A percentile compares a stretch with the other conserved stretches of the same genome.
Evolutionary conservation across 2,888 invertebrate genomes (phyloP).

Genomic region (Stenurella melanura): DNA sequence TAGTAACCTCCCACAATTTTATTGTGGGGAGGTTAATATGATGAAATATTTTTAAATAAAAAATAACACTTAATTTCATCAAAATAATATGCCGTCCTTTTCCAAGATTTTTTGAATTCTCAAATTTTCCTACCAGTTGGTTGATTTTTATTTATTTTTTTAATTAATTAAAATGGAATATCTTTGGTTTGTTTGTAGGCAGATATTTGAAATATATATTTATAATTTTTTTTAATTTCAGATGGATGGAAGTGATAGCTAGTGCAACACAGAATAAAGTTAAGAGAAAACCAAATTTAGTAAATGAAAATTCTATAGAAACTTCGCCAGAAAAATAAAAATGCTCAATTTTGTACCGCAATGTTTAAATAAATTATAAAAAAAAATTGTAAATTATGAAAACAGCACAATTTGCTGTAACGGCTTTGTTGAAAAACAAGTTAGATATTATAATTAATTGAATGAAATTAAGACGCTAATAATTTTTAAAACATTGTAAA

Average conservation of each 20-base stretch:
- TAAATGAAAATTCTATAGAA: slow-evolving; percentile 65
- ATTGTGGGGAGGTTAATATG: too few species aligned
- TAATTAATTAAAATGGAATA: too few species aligned
- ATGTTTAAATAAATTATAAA: not conserved
- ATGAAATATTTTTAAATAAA: too few species aligned
- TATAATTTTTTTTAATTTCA: slow-evolving; percentile 51
- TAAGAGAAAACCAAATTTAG: slow-evolving; percentile 60
- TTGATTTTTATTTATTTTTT: too few species aligned
- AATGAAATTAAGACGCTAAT: not conserved
- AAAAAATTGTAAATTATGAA: not conserved
- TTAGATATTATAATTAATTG: not conserved
- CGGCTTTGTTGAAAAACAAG: not conserved
- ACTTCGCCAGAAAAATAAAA: slow-evolving; percentile 48
- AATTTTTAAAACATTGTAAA: not conserved
- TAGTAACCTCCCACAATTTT: too few species aligned
- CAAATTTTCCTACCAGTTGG: too few species aligned
- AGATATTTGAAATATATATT: not conserved
- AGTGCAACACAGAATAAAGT: slow-evolving; percentile 80
- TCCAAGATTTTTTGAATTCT: too few species aligned
- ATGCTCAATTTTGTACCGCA: slow-evolving; percentile 23
- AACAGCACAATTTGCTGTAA: not conserved
- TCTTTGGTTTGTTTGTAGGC: too few species aligned
- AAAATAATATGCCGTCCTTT: too few species aligned
- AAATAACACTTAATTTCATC: too few species aligned
- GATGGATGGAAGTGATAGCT: slow-evolving; percentile 77